Conservation (phyloP, 2,797 vertebrate species). For the Anabacerthia variegaticeps region DNA sequence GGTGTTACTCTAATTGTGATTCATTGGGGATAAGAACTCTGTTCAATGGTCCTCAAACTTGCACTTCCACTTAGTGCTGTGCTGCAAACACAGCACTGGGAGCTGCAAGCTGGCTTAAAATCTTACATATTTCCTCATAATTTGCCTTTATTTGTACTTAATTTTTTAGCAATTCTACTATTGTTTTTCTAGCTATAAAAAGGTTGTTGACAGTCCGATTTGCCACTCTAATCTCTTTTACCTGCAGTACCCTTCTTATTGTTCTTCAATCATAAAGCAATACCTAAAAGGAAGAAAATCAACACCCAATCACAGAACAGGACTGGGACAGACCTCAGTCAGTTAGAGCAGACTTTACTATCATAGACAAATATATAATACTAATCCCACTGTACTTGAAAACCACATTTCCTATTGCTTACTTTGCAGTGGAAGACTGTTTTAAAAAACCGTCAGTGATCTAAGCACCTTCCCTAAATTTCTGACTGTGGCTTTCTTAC, state of each 20-base stretch:
- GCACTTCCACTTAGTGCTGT: not conserved
- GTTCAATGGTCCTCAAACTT: constrained; percentile 65
- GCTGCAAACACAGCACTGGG: not conserved
- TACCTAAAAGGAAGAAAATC: not conserved
- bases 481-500: not conserved
- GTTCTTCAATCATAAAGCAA: not conserved
- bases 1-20: constrained; percentile 71
- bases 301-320: not conserved
- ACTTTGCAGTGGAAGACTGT: not conserved
- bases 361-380: not conserved
- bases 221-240: not conserved
- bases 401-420: not conserved
- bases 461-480: not conserved
- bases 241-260: not conserved
- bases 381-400: not conserved
- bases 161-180: not conserved
- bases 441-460: not conserved
- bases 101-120: not conserved
- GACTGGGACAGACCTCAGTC: not conserved
- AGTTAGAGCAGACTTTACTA: not conserved
- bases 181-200: not conserved
- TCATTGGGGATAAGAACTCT: constrained; percentile 59
- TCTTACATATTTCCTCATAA: not conserved
- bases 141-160: not conserved
- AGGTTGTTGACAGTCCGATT: not conserved